These are phyloP conservation scores for Coccyzus lansbergi DNA, from an alignment of 2,797 vertebrate species.

Conservation along the genomic window DNA sequence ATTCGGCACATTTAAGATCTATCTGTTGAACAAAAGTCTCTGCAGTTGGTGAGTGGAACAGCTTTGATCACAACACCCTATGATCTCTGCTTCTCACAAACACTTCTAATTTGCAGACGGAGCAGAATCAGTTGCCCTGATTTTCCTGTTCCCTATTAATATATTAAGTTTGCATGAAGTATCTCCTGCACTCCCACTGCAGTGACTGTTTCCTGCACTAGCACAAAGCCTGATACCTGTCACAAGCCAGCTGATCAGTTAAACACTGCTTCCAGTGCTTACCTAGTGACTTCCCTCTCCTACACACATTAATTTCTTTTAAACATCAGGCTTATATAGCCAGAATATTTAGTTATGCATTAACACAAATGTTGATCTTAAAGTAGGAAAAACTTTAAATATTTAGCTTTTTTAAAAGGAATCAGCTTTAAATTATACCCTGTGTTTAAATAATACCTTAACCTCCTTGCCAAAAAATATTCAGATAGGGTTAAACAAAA, in stretches of 20 bases:
- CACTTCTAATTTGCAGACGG: neutral
- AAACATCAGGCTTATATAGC: neutral
- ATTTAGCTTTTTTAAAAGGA: neutral
- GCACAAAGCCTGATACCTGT: neutral
- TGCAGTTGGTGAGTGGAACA: neutral
- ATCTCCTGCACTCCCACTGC: neutral
- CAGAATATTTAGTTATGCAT: conserved; percentile 19
- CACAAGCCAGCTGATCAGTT: neutral
- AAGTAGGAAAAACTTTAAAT: conserved; percentile 25
- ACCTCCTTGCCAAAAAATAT: neutral
- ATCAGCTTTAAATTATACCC: neutral
- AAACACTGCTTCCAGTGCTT: neutral
- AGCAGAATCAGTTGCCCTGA: neutral
- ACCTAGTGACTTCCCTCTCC: neutral
- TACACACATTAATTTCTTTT: neutral
- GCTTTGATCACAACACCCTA: neutral
- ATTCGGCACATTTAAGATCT: neutral
- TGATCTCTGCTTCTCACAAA: neutral
- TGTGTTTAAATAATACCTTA: conserved; percentile 1
- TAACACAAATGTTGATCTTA: conserved; percentile 23
- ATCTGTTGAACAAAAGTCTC: neutral
- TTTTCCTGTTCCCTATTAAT: neutral
- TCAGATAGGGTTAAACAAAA: neutral
- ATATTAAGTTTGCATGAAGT: neutral
- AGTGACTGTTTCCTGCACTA: neutral